Percentiles rank a stretch among this genome's conserved stretches.
Conservation (phyloP, 2,113 vertebrate species). For the Spilogale gracilis region DNA sequence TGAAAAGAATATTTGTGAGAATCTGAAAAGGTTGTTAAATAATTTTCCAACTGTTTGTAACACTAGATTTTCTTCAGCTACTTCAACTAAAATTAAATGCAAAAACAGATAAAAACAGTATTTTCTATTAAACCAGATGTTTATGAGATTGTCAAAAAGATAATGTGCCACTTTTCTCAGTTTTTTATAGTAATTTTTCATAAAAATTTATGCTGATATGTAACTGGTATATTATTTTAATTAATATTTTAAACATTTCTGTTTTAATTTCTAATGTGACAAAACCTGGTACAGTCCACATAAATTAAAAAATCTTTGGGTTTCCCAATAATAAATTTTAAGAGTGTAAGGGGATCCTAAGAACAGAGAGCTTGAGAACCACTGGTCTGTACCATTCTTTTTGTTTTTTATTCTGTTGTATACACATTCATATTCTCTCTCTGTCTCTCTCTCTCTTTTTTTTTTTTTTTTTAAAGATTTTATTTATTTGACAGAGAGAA, state of each 20-base stretch:
- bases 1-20: background rate
- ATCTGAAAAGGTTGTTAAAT: background rate
- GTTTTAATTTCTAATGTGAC: constrained; percentile 32
- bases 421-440: background rate
- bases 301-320: background rate
- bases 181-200: background rate
- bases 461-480: no score
- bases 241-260: background rate
- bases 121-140: background rate
- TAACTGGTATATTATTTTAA: background rate
- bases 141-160: constrained; percentile 6
- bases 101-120: background rate
- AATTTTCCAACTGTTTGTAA: background rate
- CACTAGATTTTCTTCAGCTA: background rate
- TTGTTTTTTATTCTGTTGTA: background rate
- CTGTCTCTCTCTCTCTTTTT: background rate
- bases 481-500: no score
- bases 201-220: constrained; percentile 3
- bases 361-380: constrained; percentile 8
- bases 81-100: background rate
- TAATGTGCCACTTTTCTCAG: background rate
- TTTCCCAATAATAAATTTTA: constrained; percentile 32
- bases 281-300: background rate
- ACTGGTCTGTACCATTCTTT: background rate
- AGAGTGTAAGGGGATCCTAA: background rate